A percentile compares a stretch with the other conserved stretches of the same genome.
These are phyloP conservation scores for Periphyllus acericola DNA, from an alignment of 2,888 invertebrate species.

Conservation along the genomic window DNA sequence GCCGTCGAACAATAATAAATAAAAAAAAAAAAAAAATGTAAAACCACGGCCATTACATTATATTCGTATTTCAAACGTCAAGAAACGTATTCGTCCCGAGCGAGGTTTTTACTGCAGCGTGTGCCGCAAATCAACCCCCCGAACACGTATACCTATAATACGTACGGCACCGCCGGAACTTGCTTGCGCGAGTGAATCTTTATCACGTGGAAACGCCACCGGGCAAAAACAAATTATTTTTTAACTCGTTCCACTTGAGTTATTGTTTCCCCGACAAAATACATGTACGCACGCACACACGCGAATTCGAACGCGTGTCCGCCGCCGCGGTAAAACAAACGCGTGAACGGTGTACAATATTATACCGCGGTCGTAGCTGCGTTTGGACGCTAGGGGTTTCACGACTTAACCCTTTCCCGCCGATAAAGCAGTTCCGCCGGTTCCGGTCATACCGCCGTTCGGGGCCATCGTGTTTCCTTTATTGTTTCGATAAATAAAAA, in stretches of 20 bases:
- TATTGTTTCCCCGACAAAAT: constrained; percentile 47
- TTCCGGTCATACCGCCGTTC: constrained; percentile 48
- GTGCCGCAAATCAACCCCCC: background rate
- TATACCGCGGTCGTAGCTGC: background rate
- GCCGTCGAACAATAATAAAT: background rate
- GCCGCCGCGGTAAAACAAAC: background rate
- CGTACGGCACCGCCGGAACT: background rate
- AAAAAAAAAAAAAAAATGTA: background rate
- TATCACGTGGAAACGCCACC: constrained; percentile 21
- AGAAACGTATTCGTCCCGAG: background rate
- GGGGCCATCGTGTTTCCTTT: constrained; percentile 45
- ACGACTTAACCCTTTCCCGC: constrained; percentile 44
- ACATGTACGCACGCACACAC: constrained; percentile 28
- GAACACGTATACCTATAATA: background rate
- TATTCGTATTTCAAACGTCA: background rate
- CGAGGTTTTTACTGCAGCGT: background rate
- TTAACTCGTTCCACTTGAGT: constrained; percentile 50
- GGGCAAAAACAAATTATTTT: constrained; percentile 42
- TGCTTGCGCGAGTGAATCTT: constrained; percentile 22
- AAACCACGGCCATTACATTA: background rate
- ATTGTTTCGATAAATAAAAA: constrained; percentile 57
- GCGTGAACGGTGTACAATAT: background rate
- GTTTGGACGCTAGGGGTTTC: constrained; percentile 7
- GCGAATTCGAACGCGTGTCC: constrained; percentile 17
- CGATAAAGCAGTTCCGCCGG: constrained; percentile 10